Evolutionary conservation across 2,113 vertebrate species (phyloP), one percentile per base, ranked within the genome.

Genomic region (Caloenas nicobarica): DNA sequence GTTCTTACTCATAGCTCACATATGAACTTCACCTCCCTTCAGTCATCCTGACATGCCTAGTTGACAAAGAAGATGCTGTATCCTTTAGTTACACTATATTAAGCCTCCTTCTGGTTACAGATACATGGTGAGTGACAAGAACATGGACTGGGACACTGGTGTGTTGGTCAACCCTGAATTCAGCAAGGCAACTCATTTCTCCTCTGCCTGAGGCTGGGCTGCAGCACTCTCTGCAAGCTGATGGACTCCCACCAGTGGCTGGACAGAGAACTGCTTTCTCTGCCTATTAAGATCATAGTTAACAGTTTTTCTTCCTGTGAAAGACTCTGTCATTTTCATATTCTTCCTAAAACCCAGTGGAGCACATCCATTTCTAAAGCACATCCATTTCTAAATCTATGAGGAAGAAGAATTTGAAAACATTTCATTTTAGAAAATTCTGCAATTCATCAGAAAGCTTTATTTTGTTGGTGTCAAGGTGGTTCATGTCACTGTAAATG

Each of bases 31-130:
- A 34, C 15, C 13, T 79, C n/a, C 21, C 25, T 66, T 83, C 73
- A 38, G 28, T 23, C 34, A 69, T 65, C 26, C 17, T 3, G 0
- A 22, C 12, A 7, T 11, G 0, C 24, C 4, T 6, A 65, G 31
- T 0, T 54, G 72, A 28, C 11, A 36, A 54, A 82, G 42, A 62
- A 86, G 34, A 6, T 16, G 19, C 57, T 46, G 9, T 11, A 31
- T 17, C 10, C 25, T 86, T 74, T 24, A 50, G 48, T n/a, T 65
- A 31, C 19, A 28, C 31, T 40, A 4, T 18, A 80, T 70, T 58
- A 88, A 92, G 89, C 9, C 22, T 81, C 46, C 13, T 91, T 53
- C 46, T 72, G 25, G 19, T 61, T 42, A 33, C 25, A 64, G 53
- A 51, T 17, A 51, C 2, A 1, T 2, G 4, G 24, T 28, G 56